Base-by-base conservation (phyloP, 2,797 vertebrate species). In the Odontamblyopus lacepedii region DNA sequence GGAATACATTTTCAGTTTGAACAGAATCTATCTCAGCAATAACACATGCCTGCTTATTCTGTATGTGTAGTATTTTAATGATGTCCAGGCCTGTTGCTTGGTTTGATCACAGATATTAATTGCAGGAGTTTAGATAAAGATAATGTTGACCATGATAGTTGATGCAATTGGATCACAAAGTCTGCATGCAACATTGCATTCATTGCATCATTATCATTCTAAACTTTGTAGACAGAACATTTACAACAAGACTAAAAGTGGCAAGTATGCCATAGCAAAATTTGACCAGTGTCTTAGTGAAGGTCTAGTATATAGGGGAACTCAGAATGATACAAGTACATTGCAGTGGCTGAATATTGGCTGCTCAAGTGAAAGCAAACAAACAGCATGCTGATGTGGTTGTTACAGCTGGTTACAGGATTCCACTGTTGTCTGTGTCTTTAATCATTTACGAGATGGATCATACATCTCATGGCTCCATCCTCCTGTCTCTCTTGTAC, bases 361-460 rank as follows among this genome's bases (percentile, higher is more conserved):
- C 75, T 79, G 62, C 50, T 38, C 78, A 82, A 74, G 73, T 71
- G 64, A 72, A 69, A 65, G 67, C 71, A 75, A 71, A 79, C 57
- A 73, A 69, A 38, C 30, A 62, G 18, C 30, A n/a, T n/a, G 60
- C 16, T 62, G 30, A 35, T 9, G 61, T 63, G 61, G 61, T 38
- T 63, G 61, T 62, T 62, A 62, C 60, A 8, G 30, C 29, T 35
- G 30, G 77, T 77, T 86, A 78, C 75, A 80, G 78, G 73, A 87
- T 85, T 78, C 80, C 75, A 64, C 65, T 78, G 79, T 85, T 77
- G 83, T 85, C 78, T 78, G 48, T 72, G 84, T 84, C 77, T 88
- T 88, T 88, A 90, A 92, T 91, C 80, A 91, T 92, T 87, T 83
- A 87, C 87, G 85, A 88, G 81, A 88, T 85, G 83, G 89, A 89